Evolutionary conservation across 1,140 invertebrate genomes (phyloP), one percentile per base, ranked within the genome.

Genomic region (Metopolophium dirhodum): DNA sequence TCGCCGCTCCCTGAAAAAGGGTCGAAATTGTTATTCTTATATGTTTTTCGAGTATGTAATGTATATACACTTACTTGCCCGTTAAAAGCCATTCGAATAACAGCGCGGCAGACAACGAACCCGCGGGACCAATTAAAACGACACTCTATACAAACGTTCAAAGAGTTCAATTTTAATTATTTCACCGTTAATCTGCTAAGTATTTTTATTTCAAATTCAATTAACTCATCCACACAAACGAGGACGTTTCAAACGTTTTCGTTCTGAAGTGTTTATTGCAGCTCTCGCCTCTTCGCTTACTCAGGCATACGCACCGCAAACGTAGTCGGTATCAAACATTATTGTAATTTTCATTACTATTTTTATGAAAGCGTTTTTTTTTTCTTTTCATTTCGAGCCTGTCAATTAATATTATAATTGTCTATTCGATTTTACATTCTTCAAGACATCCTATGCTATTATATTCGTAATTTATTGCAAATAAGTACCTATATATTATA

Each of bases 101-200:
- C 6, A 77, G 1, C 30, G 11, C 14, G n/a, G 11, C 14, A 14
- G 18, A 77, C 30, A 77, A 77, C 61, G 30, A 77, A 77, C 61
- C 14, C 11, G 30, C 7, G 0, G 61, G 14, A 77, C n/a, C 61
- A 77, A 77, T 77, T 77, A 77, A 77, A 77, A 77, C 6, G 4
- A n/a, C 30, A 77, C 61, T 61, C 57, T 77, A 18, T n/a, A 77
- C 61, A 77, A 77, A 77, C 61, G 61, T 35, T 35, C n/a, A 77
- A n/a, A 77, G 30, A 77, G 30, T 77, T 77, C n/a, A 90, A 37
- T 83, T 85, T 85, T 85, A 85, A 85, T 85, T 85, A 85, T 45
- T 41, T 85, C 83, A 41, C 23, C 22, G 37, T 85, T 85, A 85
- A 41, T 41, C 41, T 23, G 7, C 8, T 6, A 3, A 85, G 35